Evolutionary conservation across 1,140 invertebrate species (phyloP).

Genomic region (Pseudomyrmex flavicornis): DNA sequence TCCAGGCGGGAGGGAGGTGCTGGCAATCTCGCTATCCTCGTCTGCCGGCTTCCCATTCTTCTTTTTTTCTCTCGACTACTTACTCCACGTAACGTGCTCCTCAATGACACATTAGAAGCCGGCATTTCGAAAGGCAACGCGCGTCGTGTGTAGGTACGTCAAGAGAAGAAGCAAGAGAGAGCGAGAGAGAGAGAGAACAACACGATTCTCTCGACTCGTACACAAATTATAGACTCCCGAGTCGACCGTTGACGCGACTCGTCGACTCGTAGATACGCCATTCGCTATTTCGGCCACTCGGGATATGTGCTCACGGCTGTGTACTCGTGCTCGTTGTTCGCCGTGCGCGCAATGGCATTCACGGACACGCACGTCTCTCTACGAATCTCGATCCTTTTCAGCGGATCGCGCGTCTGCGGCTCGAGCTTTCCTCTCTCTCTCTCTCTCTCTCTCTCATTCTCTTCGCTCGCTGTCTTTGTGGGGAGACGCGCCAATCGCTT

Average conservation of each 20-base stretch:
- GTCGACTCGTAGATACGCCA: slow-evolving; percentile 68
- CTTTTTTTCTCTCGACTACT: slow-evolving; percentile 72
- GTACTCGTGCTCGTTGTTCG: slow-evolving; percentile 57
- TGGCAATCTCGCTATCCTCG: slow-evolving; percentile 65
- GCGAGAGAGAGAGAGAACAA: slow-evolving; percentile 37
- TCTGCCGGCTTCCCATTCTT: slow-evolving; percentile 59
- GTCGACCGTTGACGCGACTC: slow-evolving; percentile 80
- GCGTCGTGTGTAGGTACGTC: slow-evolving; percentile 54
- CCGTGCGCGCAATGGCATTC: slow-evolving; percentile 57
- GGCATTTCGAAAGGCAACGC: slow-evolving; percentile 58
- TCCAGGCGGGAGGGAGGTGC: slow-evolving; percentile 80
- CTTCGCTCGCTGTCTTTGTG: slow-evolving; percentile 55
- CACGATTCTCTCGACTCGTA: slow-evolving; percentile 77
- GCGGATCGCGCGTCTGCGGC: slow-evolving; percentile 55
- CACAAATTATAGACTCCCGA: slow-evolving; percentile 83
- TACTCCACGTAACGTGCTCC: slow-evolving; percentile 68
- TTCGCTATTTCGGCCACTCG: slow-evolving; percentile 70
- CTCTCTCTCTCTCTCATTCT: slow-evolving; percentile 6
- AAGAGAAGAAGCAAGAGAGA: slow-evolving; percentile 26
- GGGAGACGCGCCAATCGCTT: slow-evolving; percentile 67
- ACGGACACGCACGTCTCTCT: slow-evolving; percentile 64
- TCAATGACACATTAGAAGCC: slow-evolving; percentile 74
- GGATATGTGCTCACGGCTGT: slow-evolving; percentile 49
- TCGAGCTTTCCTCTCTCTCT: not conserved
- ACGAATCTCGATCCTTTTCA: slow-evolving; percentile 70